Base-by-base conservation (phyloP, 2,113 vertebrate genomes). In the Marcusenius ussheri region DNA sequence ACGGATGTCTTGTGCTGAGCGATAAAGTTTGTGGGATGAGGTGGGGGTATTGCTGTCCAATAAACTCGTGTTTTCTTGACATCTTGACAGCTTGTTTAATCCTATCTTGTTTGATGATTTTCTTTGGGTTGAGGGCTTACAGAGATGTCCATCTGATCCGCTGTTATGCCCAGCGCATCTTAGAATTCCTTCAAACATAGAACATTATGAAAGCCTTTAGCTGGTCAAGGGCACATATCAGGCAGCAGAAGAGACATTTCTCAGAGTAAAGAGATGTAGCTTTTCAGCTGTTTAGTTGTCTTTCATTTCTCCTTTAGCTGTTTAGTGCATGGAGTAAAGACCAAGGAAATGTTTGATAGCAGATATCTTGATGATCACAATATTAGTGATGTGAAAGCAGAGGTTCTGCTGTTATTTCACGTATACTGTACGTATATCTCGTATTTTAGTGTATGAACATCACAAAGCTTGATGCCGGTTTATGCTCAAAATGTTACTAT, bases 401-500 rank as follows among this genome's bases (percentile, higher is more conserved):
- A 88, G 62, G 88, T 88, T 84, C 88, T 42, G 89, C 89, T 90
- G 62, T 89, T 45, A 77, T 62, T 89, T 89, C 89, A 45, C 70
- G 84, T 88, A 84, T 50, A 83, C 47, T 88, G 77, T 50, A 83
- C 47, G 50, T 66, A 88, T 39, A 80, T n/a, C 51, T 84, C 49
- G 6, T 56, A 56, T 56, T 56, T 21, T 1, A n/a, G 27, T 53
- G 62, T 42, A 88, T 47, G 74, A 24, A 83, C 74, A 84, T 42
- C 74, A 42, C 31, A 80, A 19, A 15, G n/a, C 35, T 80, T 42
- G 74, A 47, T 83, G 89, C 83, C 88, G 89, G 56, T 90, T 90
- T 90, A 89, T 50, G 89, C 88, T 91, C 24, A 88, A 77, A 89
- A 91, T 56, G 83, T 90, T 66, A n/a, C 88, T 91, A 90, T 91